Conservation (phyloP, 2,888 invertebrate species). For the Polylopha cassiicola region DNA sequence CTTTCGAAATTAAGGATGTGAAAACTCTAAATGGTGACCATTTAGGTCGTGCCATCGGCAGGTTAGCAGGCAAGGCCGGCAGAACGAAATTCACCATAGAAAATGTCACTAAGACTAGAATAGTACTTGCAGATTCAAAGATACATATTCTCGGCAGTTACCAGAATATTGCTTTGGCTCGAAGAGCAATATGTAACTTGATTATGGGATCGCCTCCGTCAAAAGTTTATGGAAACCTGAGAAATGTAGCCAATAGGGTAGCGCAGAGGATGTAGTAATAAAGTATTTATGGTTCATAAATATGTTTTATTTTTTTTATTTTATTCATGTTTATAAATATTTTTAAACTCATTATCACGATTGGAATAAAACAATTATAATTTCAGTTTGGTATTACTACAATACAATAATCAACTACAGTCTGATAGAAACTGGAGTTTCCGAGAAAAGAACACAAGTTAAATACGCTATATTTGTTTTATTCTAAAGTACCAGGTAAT, state of each 20-base stretch:
- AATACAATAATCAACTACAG: no score
- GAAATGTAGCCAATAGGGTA: slow-evolving; percentile 89
- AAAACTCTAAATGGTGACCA: slow-evolving; percentile 97
- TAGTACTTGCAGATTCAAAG: slow-evolving; percentile 97
- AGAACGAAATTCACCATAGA: slow-evolving; percentile 99
- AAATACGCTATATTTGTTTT: no score
- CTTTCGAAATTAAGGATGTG: slow-evolving; percentile 97
- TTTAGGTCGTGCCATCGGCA: slow-evolving; percentile 95
- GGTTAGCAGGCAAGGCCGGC: slow-evolving; percentile 98
- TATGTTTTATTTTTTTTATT: slow-evolving; percentile 27
- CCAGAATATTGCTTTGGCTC: slow-evolving; percentile 96
- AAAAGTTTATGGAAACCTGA: slow-evolving; percentile 97
- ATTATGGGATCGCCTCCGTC: slow-evolving; percentile 98
- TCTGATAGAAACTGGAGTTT: no score
- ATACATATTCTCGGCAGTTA: slow-evolving; percentile 98
- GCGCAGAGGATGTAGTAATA: slow-evolving; percentile 84
- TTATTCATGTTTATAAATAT: no score
- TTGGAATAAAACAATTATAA: no score
- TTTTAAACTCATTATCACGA: no score
- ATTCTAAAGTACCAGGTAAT: no score
- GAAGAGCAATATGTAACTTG: slow-evolving; percentile 96
- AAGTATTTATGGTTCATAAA: slow-evolving; percentile 37
- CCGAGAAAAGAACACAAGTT: no score
- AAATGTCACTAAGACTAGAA: slow-evolving; percentile 98
- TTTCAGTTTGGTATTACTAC: no score